Evolutionary conservation across 2,797 vertebrate species (phyloP), one percentile per base, ranked within the genome.

Genomic region (Propithecus perrieri): DNA sequence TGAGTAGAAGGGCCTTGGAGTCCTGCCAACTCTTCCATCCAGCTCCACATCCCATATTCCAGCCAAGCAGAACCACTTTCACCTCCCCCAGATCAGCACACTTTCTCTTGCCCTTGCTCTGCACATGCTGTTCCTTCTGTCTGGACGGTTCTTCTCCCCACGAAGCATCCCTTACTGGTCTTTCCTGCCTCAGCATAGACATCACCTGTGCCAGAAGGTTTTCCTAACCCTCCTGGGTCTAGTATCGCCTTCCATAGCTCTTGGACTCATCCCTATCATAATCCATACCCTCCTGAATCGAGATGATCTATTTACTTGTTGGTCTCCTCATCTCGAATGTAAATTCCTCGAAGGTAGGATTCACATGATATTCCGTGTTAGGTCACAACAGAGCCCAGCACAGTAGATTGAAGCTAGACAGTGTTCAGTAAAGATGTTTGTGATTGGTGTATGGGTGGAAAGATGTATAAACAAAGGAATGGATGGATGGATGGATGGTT

Each of bases 1-100:
- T 2, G 22, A 57, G 55, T 48, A 48, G 50, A 11, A 26, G 4
- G 10, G 24, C 13, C 48, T 69, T 50, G 30, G n/a, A 24, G n/a
- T 24, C n/a, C 7, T 15, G 13, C 15, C 55, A 53, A 0, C 4
- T 30, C 2, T 43, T n/a, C 38, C n/a, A 59, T 90, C 28, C 61
- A 9, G 28, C 10, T 50, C 57, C 2, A 5, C 20, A 4, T 35
- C 12, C 41, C 15, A 6, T 2, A 1, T 28, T 41, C n/a, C 33
- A 38, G 24, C 30, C 57, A 7, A 1, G 6, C 1, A 6, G 35
- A 28, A n/a, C 30, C 7, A 2, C n/a, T 18, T 8, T 20, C 5
- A 0, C 0, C 2, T 22, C 5, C 65, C 14, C 61, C 63, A 20
- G 15, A 9, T 61, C 67, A 20, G 95, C 28, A 26, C 15, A 14